phyloP scores from a whole-genome alignment of 1,140 invertebrate genomes.

The Bombus confusus region DNA sequence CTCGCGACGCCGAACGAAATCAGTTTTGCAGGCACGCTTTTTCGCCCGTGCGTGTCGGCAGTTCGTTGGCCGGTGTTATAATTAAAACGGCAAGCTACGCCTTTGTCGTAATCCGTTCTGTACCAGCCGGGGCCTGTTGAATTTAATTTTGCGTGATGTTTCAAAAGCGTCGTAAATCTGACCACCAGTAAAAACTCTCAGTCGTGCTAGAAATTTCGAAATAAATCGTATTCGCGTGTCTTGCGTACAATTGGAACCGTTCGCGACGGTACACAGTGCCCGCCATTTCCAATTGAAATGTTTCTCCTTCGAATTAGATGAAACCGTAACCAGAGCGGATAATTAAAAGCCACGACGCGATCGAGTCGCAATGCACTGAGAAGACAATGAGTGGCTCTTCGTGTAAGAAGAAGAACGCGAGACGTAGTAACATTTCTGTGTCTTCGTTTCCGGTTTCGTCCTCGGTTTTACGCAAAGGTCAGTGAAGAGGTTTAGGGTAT shows the following conservation, averaged over 20 bases:
- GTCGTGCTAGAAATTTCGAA: not conserved
- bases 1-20: constrained; percentile 13
- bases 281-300: not conserved
- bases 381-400: not conserved
- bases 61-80: constrained; percentile 16
- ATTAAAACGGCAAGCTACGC: constrained; percentile 29
- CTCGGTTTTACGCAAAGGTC: not conserved
- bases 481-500: too few relatives aligned
- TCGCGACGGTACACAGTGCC: not conserved
- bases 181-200: not conserved
- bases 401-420: too few relatives aligned
- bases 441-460: not conserved
- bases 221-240: not conserved
- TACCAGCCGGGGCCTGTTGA: not conserved
- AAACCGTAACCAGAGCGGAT: constrained; percentile 16
- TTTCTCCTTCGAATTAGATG: constrained; percentile 14
- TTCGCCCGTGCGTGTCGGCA: not conserved
- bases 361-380: not conserved
- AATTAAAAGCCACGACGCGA: constrained; percentile 21
- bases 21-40: constrained; percentile 16
- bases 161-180: constrained; percentile 30
- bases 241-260: too few relatives aligned
- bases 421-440: too few relatives aligned
- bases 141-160: constrained; percentile 33
- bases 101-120: constrained; percentile 32